Conservation (phyloP, 2,113 vertebrate genomes). For the Noctilio leporinus region DNA sequence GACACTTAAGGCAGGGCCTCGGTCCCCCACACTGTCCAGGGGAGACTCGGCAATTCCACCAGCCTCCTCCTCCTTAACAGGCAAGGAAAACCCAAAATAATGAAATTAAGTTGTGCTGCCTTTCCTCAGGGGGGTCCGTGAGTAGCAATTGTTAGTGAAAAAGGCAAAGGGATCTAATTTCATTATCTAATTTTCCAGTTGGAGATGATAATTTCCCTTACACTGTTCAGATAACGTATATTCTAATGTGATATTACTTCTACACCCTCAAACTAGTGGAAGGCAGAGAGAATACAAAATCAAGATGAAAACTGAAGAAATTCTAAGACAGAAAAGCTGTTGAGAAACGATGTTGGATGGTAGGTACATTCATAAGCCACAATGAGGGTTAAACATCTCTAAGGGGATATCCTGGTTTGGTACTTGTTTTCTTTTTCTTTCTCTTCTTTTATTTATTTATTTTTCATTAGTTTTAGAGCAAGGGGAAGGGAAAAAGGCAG, state of each 20-base stretch:
- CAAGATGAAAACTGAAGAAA: background rate
- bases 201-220: background rate
- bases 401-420: background rate
- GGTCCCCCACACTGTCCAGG: no score
- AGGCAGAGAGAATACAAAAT: conserved; percentile 20
- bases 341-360: background rate
- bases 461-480: no score
- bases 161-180: conserved; percentile 35
- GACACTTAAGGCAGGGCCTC: background rate
- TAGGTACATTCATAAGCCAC: background rate
- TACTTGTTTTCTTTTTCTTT: no score
- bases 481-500: no score
- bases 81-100: background rate
- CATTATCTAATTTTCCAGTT: conserved; percentile 40
- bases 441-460: no score
- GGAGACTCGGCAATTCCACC: background rate
- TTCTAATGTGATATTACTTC: background rate
- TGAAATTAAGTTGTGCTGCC: background rate
- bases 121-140: background rate
- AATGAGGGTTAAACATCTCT: background rate
- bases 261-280: background rate
- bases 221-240: conserved; percentile 11
- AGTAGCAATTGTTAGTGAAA: conserved; percentile 18
- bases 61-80: background rate
- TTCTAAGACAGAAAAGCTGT: background rate